Evolutionary conservation across 2,888 invertebrate species (phyloP).

Genomic region (Seira sanloemensis): DNA sequence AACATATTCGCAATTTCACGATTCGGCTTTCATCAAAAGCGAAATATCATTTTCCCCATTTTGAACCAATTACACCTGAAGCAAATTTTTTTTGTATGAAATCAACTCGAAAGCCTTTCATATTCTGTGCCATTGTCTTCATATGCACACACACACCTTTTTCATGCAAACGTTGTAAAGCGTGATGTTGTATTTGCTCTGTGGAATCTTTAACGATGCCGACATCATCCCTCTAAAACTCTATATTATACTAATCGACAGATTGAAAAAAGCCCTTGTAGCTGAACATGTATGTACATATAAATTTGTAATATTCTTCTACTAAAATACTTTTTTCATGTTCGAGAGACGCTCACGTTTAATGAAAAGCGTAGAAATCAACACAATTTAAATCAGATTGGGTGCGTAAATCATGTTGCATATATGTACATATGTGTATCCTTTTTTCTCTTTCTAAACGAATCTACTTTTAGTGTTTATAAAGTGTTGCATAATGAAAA

Average conservation of each 20-base stretch:
- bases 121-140: too few species aligned
- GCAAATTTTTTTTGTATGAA: too few species aligned
- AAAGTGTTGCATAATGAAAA: background rate
- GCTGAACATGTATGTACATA: too few species aligned
- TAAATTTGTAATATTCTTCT: too few species aligned
- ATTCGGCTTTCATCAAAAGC: too few species aligned
- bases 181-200: slow-evolving; percentile 51
- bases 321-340: too few species aligned
- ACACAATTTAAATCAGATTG: background rate
- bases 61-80: too few species aligned
- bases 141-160: slow-evolving; percentile 36
- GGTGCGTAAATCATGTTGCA: background rate
- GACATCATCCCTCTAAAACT: slow-evolving; percentile 54
- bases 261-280: slow-evolving; percentile 19
- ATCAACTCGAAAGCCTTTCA: too few species aligned
- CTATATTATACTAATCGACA: slow-evolving; percentile 60
- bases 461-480: background rate
- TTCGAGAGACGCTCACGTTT: too few species aligned
- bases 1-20: too few species aligned
- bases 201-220: slow-evolving; percentile 22
- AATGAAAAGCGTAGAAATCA: background rate
- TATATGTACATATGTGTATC: too few species aligned
- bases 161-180: slow-evolving; percentile 50
- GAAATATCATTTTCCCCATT: too few species aligned
- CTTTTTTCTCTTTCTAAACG: background rate